phyloP scores from a whole-genome alignment of 2,888 invertebrate species.

The Chydorus sphaericus region DNA sequence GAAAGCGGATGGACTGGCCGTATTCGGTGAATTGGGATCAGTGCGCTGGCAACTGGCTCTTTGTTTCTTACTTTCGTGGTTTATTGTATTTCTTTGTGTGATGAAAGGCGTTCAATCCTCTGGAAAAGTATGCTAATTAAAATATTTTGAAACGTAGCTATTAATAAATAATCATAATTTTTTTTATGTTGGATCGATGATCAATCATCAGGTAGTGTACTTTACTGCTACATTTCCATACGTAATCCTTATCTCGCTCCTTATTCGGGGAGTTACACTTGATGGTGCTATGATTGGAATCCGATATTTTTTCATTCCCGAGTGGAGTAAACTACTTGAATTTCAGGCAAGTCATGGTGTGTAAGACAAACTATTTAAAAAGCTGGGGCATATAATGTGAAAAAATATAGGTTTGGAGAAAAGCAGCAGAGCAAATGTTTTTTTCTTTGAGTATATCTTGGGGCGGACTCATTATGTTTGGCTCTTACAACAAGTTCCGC shows the following conservation, averaged over 20 bases:
- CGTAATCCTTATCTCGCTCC: conserved; percentile 22
- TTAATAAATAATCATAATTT: conserved; percentile 11
- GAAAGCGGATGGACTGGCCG: conserved; percentile 19
- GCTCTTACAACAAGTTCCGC: conserved; percentile 40
- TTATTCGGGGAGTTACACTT: conserved; percentile 23
- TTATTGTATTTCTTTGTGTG: conserved; percentile 25
- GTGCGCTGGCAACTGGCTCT: conserved; percentile 24
- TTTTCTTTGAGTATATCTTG: conserved; percentile 69
- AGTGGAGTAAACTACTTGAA: conserved; percentile 23
- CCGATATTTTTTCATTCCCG: conserved; percentile 24
- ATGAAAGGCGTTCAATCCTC: conserved; percentile 26
- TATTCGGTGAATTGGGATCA: conserved; percentile 23
- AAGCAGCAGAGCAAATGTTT: conserved; percentile 69
- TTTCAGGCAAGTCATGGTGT: conserved; percentile 20
- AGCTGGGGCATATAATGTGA: no score
- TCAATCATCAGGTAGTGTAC: conserved; percentile 23
- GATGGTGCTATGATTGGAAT: conserved; percentile 24
- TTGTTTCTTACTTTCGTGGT: conserved; percentile 25
- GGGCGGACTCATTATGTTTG: conserved; percentile 62
- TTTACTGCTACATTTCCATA: conserved; percentile 26
- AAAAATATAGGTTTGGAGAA: conserved; percentile 57
- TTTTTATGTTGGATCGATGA: no score
- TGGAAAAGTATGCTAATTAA: conserved; percentile 23
- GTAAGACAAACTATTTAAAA: neutral
- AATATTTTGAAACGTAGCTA: conserved; percentile 6